These are phyloP conservation scores for Dufourea novaeangliae DNA, from an alignment of 1,140 invertebrate species.

Conservation along the genomic window DNA sequence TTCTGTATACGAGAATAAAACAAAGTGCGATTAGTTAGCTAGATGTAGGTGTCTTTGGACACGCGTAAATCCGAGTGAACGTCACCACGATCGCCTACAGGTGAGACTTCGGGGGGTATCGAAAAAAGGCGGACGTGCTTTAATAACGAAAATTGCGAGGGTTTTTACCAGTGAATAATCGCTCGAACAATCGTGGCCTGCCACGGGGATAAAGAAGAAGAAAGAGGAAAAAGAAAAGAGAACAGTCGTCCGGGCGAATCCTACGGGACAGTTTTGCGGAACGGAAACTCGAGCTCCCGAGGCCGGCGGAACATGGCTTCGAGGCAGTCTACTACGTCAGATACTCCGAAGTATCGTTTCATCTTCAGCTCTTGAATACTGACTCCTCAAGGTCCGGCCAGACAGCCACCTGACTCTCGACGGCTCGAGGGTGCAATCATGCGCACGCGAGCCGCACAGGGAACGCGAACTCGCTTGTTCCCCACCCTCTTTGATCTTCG, in stretches of 20 bases:
- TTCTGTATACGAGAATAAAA: too few species aligned
- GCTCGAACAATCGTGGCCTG: slow-evolving; percentile 31
- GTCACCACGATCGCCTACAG: background rate
- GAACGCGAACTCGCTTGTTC: slow-evolving; percentile 25
- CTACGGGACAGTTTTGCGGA: slow-evolving; percentile 31
- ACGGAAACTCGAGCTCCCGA: slow-evolving; percentile 49
- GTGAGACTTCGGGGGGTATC: slow-evolving; percentile 1
- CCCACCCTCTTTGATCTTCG: slow-evolving; percentile 13
- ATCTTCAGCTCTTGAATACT: slow-evolving; percentile 70
- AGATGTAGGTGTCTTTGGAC: background rate
- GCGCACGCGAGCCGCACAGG: slow-evolving; percentile 73
- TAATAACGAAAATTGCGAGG: slow-evolving; percentile 45
- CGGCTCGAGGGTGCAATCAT: slow-evolving; percentile 74
- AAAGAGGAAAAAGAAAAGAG: background rate
- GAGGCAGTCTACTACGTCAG: slow-evolving; percentile 50
- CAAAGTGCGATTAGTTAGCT: too few species aligned
- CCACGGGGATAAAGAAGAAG: slow-evolving; percentile 12
- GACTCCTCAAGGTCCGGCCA: slow-evolving; percentile 66
- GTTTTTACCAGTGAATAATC: slow-evolving; percentile 37
- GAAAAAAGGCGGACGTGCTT: slow-evolving; percentile 5
- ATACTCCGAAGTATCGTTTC: slow-evolving; percentile 57
- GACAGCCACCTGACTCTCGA: slow-evolving; percentile 75
- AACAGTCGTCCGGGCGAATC: slow-evolving; percentile 31
- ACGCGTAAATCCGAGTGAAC: background rate
- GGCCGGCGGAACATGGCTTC: slow-evolving; percentile 39